These are phyloP conservation scores for Drosophila suboccidentalis DNA, from an alignment of 2,888 invertebrate genomes.

Conservation along the genomic window DNA sequence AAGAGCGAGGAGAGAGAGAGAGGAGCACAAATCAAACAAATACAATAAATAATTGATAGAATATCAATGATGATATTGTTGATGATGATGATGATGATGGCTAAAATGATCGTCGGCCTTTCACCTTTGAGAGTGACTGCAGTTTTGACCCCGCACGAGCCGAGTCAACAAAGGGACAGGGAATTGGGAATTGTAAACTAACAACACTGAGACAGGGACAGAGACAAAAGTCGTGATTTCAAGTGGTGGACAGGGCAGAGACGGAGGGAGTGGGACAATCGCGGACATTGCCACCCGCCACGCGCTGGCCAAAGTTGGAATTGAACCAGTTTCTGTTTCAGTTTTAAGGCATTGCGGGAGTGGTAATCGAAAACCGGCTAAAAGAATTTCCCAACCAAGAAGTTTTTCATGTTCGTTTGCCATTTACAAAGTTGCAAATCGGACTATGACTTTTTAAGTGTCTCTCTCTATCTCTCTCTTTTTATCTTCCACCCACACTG, in stretches of 20 bases:
- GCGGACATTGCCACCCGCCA: conserved; percentile 73
- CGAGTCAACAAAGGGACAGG: conserved; percentile 25
- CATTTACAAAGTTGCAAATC: conserved; percentile 54
- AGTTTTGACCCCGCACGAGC: conserved; percentile 74
- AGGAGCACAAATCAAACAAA: conserved; percentile 66
- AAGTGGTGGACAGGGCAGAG: background rate
- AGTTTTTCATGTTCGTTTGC: conserved; percentile 77
- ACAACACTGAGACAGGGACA: conserved; percentile 12
- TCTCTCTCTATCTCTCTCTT: background rate
- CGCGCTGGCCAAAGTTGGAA: conserved; percentile 36
- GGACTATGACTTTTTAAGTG: conserved; percentile 2
- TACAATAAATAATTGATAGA: conserved; percentile 65
- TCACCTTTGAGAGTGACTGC: conserved; percentile 55
- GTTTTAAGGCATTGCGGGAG: conserved; percentile 55
- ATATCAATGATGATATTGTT: conserved; percentile 54
- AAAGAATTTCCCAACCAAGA: conserved; percentile 71
- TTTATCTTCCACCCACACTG: background rate
- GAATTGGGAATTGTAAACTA: conserved; percentile 7
- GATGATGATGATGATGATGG: conserved; percentile 22
- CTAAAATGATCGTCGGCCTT: conserved; percentile 54
- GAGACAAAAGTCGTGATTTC: conserved; percentile 46
- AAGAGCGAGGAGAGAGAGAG: background rate
- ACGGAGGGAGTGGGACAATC: background rate
- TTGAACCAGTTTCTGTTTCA: conserved; percentile 70
- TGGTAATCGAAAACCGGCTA: conserved; percentile 76